Conservation (phyloP, 2,113 vertebrate genomes). For the Elephas maximus region DNA sequence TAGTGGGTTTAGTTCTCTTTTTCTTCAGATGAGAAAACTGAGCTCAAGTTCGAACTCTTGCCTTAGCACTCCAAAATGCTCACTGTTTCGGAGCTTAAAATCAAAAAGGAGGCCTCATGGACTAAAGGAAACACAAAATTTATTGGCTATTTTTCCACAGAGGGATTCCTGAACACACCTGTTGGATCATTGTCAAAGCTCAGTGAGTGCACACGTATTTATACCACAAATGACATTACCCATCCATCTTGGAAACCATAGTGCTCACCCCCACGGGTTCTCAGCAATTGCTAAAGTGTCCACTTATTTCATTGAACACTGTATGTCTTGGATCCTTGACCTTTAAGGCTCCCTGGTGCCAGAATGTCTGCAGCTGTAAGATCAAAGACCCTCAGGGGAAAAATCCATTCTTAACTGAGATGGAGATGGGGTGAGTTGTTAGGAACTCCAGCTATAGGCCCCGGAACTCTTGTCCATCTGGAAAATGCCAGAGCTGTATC, state of each 20-base stretch:
- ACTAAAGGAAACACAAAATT: neutral
- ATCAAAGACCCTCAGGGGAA: constrained; percentile 71
- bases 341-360: constrained; percentile 82
- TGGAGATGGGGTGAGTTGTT: constrained; percentile 70
- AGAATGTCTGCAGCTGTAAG: constrained; percentile 78
- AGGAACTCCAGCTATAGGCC: constrained; percentile 62
- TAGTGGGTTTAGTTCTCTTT: neutral
- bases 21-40: neutral
- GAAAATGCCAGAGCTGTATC: constrained; percentile 73
- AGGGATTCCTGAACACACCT: constrained; percentile 18
- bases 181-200: neutral
- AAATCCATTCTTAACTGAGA: constrained; percentile 66
- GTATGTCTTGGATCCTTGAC: constrained; percentile 75
- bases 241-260: constrained; percentile 56
- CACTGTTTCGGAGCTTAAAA: neutral
- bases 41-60: neutral
- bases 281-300: constrained; percentile 60
- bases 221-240: constrained; percentile 61
- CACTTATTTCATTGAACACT: constrained; percentile 64
- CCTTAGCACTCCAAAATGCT: neutral
- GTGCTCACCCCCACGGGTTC: neutral
- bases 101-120: neutral
- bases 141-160: neutral
- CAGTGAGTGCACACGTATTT: constrained; percentile 57
- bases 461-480: constrained; percentile 59